Percentiles rank a stretch among this genome's conserved stretches.
phyloP scores from a whole-genome alignment of 2,113 vertebrate species.

The Amblyopsis rosae region DNA sequence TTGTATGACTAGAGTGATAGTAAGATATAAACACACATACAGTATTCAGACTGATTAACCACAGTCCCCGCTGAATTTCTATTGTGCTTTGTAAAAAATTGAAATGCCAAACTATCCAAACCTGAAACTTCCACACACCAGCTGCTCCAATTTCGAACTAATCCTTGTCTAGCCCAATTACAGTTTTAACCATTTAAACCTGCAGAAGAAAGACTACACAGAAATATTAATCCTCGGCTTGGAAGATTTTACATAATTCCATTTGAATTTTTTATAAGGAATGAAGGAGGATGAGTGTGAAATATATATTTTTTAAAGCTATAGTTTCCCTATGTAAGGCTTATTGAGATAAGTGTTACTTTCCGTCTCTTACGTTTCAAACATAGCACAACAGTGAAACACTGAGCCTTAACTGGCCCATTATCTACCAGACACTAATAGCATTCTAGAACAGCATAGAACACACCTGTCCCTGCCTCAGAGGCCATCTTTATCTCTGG shows the following conservation, averaged over 20 bases:
- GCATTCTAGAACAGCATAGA: conserved; percentile 46
- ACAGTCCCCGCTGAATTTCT: no score
- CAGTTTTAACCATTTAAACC: conserved; percentile 47
- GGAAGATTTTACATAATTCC: conserved; percentile 51
- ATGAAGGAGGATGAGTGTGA: conserved; percentile 32
- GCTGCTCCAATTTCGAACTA: conserved; percentile 30
- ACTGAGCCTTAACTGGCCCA: conserved; percentile 39
- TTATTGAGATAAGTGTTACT: conserved; percentile 55
- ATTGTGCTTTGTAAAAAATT: no score
- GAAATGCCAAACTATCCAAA: background rate
- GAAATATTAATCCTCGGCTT: conserved; percentile 64
- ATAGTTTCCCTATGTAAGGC: conserved; percentile 50
- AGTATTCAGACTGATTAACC: no score
- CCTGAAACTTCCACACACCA: conserved; percentile 18
- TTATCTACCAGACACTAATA: conserved; percentile 67
- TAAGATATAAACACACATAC: no score
- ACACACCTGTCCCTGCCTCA: conserved; percentile 63
- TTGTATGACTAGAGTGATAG: no score
- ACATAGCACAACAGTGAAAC: conserved; percentile 33
- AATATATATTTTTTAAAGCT: conserved; percentile 14
- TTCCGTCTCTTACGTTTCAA: conserved; percentile 57
- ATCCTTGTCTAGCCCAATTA: conserved; percentile 42
- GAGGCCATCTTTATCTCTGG: conserved; percentile 55
- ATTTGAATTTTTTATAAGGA: conserved; percentile 46
- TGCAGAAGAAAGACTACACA: conserved; percentile 32